Evolutionary conservation across 2,113 vertebrate species (phyloP).

Genomic region (Aythya baeri): DNA sequence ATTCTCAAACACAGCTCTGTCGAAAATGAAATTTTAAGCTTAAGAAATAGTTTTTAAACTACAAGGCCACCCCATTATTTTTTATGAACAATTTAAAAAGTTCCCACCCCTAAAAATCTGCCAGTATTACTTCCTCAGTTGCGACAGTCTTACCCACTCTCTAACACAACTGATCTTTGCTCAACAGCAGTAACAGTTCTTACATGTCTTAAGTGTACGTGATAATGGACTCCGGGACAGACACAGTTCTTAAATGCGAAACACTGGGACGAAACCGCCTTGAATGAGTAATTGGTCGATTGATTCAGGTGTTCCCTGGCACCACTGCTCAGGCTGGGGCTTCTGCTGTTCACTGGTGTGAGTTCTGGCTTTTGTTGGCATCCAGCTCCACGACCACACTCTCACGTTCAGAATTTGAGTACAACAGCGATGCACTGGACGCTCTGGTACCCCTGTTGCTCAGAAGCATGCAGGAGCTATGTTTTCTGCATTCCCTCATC

Average conservation of each 20-base stretch:
- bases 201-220: slow-evolving; percentile 27
- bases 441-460: background rate
- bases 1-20: slow-evolving; percentile 75
- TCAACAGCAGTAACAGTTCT: slow-evolving; percentile 37
- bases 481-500: slow-evolving; percentile 36
- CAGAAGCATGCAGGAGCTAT: slow-evolving; percentile 30
- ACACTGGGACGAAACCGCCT: slow-evolving; percentile 26
- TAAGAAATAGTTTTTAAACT: slow-evolving; percentile 78
- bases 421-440: background rate
- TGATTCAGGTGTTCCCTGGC: background rate
- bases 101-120: slow-evolving; percentile 80
- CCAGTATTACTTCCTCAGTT: slow-evolving; percentile 47
- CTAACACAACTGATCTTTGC: slow-evolving; percentile 17
- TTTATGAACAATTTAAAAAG: slow-evolving; percentile 80
- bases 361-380: slow-evolving; percentile 30
- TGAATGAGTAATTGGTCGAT: slow-evolving; percentile 2
- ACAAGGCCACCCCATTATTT: slow-evolving; percentile 76
- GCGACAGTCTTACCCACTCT: slow-evolving; percentile 55
- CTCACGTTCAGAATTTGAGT: background rate
- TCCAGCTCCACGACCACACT: background rate
- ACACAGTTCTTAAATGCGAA: background rate
- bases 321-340: background rate
- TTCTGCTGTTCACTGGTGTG: slow-evolving; percentile 20
- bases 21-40: slow-evolving; percentile 74
- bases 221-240: background rate